These are phyloP conservation scores for Ditula angustiorana DNA, from an alignment of 2,888 invertebrate species.

Conservation along the genomic window DNA sequence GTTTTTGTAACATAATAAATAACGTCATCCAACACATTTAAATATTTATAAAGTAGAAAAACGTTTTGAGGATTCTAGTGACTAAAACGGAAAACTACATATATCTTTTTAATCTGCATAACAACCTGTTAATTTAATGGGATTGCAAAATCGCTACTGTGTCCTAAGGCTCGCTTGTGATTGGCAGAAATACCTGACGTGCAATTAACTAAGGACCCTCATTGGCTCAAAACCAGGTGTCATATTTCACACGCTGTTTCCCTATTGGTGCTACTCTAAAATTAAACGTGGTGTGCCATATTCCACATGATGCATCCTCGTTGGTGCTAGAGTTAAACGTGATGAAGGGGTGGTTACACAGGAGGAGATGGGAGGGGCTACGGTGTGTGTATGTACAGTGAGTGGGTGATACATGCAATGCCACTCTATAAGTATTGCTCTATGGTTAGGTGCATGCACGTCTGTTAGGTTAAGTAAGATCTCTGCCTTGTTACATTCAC, in stretches of 20 bases:
- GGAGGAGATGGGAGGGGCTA: conserved; percentile 79
- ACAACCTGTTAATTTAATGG: no score
- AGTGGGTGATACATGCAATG: conserved; percentile 73
- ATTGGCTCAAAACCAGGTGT: not conserved
- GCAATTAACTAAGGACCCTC: not conserved
- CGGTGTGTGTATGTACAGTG: conserved; percentile 54
- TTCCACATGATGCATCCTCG: not conserved
- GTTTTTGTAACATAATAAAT: not conserved
- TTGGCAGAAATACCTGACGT: conserved; percentile 1
- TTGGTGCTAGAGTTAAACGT: conserved; percentile 15
- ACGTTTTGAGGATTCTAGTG: not conserved
- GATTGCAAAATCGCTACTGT: no score
- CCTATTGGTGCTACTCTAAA: not conserved
- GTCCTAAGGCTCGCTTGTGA: not conserved
- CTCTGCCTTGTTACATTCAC: conserved; percentile 52
- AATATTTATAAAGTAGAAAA: not conserved
- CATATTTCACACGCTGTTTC: no score
- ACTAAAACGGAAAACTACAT: not conserved
- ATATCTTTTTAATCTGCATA: not conserved
- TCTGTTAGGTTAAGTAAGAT: conserved; percentile 69
- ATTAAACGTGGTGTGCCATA: not conserved
- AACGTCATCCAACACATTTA: no score
- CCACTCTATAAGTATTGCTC: conserved; percentile 49
- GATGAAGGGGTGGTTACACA: conserved; percentile 41
- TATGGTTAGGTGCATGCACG: conserved; percentile 71